Conservation (phyloP, 2,888 invertebrate species). For the Deroplatys truncata region DNA sequence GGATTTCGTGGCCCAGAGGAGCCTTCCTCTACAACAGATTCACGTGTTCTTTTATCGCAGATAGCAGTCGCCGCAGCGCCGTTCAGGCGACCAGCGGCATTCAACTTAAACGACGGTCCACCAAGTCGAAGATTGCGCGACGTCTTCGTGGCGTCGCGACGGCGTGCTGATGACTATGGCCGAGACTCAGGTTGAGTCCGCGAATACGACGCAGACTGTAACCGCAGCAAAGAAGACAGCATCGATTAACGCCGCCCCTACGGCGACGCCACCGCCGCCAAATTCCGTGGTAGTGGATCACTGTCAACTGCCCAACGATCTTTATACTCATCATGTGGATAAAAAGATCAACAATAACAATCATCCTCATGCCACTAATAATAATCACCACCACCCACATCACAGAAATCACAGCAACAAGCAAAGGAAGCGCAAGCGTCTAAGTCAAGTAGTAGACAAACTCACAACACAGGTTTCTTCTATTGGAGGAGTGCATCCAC, state of each 20-base stretch:
- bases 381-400: slow-evolving; percentile 36
- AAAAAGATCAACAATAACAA: slow-evolving; percentile 50
- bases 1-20: not conserved
- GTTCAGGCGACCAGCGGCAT: not conserved
- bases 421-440: slow-evolving; percentile 70
- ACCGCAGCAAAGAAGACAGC: not conserved
- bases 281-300: not conserved
- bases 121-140: not conserved
- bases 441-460: slow-evolving; percentile 77
- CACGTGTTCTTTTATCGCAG: not conserved
- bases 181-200: slow-evolving; percentile 60
- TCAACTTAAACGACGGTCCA: slow-evolving; percentile 1
- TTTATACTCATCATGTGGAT: slow-evolving; percentile 1
- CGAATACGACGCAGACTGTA: slow-evolving; percentile 47
- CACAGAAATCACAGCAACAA: slow-evolving; percentile 44
- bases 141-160: slow-evolving; percentile 50
- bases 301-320: not conserved
- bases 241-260: not conserved
- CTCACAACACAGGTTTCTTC: slow-evolving; percentile 49
- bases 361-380: slow-evolving; percentile 58
- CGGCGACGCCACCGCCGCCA: not conserved
- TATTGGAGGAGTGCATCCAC: slow-evolving; percentile 30
- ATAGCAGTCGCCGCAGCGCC: not conserved
- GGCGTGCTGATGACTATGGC: slow-evolving; percentile 69
- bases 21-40: not conserved